Evolutionary conservation across 2,113 vertebrate genomes (phyloP), one percentile per base, ranked within the genome.

Genomic region (Lepus americanus): DNA sequence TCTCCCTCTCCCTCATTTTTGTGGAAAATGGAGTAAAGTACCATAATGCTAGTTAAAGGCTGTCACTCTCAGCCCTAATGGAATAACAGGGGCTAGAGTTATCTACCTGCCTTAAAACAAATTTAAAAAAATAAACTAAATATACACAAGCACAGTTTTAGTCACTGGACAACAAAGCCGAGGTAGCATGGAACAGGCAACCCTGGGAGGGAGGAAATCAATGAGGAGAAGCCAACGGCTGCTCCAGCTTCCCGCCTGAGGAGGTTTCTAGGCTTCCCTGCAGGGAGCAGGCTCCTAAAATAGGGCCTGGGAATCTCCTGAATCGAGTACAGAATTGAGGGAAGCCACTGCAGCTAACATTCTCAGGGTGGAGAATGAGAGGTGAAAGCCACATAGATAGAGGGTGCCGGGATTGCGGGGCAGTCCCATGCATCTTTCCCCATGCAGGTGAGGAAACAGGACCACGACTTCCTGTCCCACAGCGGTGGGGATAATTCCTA

Each of bases 121-220:
- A 44, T 44, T 44, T 44, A 39, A 23, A 61, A 81, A 39, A 64
- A 64, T 10, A n/a, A 33, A 70, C 23, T 31, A 55, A 49, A 53
- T 44, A 23, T 0, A 22, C 16, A 44, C 29, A 67, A 33, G 20
- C 23, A 14, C n/a, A 63, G 27, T 49, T 49, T 61, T 14, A 22
- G 25, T 25, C 14, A 16, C 1, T n/a, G 73, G 8, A 16, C 3
- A 23, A 39, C 11, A 23, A 2, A 44, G 22, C 12, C 39, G 29
- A 27, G 29, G 33, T 6, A 31, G 13, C 3, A 0, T 1, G 73
- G 22, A 16, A 51, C 8, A 64, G 20, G 17, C 0, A 0, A 36
- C 3, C 53, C 16, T n/a, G 9, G n/a, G 22, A 51, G 51, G 39
- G 39, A 11, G n/a, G 51, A 20, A n/a, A 39, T 22, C 31, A 55